Conservation (phyloP, 30 jellyfish, hydroid and myxozoan genomes). For the Pelagia noctiluca region DNA sequence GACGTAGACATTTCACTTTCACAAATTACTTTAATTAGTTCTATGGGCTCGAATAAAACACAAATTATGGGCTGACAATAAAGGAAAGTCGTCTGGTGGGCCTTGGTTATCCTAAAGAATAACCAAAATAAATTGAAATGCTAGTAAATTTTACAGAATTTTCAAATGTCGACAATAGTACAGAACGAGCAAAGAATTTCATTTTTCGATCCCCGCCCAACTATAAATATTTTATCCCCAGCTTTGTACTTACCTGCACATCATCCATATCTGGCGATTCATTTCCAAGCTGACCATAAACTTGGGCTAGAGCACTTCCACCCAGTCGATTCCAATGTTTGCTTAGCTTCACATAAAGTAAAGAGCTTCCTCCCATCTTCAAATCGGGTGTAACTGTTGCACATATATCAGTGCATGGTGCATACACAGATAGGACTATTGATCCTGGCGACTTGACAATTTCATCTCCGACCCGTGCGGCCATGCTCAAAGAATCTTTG, state of each 20-base stretch:
- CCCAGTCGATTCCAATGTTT: constrained; percentile 59
- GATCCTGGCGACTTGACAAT: constrained; percentile 91
- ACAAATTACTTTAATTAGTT: no score
- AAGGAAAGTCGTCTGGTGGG: no score
- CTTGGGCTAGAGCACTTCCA: constrained; percentile 94
- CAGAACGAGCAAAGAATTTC: no score
- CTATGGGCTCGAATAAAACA: no score
- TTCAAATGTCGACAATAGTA: no score
- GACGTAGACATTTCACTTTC: no score
- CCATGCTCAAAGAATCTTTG: constrained; percentile 93
- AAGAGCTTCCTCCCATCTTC: constrained; percentile 37
- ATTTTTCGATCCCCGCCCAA: no score
- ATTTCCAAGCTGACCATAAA: constrained; percentile 82
- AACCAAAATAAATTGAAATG: no score
- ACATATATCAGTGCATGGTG: constrained; percentile 83
- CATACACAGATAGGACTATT: constrained; percentile 83
- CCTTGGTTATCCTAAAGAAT: no score
- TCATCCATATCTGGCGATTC: constrained; percentile 90
- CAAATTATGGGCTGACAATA: no score
- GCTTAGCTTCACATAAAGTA: constrained; percentile 69
- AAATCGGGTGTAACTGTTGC: constrained; percentile 90
- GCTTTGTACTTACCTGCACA: no score
- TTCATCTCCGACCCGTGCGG: constrained; percentile 83
- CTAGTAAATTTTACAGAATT: not conserved
- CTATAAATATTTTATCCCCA: no score